These are phyloP conservation scores for Colaptes auratus DNA, from an alignment of 2,113 vertebrate species.

Conservation along the genomic window DNA sequence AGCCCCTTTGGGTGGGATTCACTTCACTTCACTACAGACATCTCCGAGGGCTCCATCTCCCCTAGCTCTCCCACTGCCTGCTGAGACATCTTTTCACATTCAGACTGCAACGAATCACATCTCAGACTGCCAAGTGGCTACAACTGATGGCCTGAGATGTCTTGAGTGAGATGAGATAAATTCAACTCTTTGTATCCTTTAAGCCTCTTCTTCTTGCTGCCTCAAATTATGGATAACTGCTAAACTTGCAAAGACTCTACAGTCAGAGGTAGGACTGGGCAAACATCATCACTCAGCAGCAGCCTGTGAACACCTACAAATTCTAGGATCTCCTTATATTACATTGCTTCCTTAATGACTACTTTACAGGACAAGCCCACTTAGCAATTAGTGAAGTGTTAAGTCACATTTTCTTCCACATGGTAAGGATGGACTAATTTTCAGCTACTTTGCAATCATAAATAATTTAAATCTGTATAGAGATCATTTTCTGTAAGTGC, in stretches of 20 bases:
- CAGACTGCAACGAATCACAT: neutral
- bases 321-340: neutral
- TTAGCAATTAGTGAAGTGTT: conserved; percentile 37
- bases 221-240: neutral
- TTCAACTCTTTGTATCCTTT: neutral
- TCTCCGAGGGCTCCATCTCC: neutral
- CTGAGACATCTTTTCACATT: neutral
- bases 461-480: conserved; percentile 50
- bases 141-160: neutral
- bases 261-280: neutral
- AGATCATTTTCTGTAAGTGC: conserved; percentile 46
- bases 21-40: neutral
- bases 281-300: conserved; percentile 16
- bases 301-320: conserved; percentile 1
- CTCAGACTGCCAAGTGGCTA: neutral
- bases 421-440: conserved; percentile 42
- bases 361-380: neutral
- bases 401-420: conserved; percentile 18
- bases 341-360: conserved; percentile 17
- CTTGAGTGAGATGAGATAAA: neutral
- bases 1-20: neutral
- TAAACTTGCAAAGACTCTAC: neutral
- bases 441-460: conserved; percentile 56
- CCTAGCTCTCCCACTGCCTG: neutral
- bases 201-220: neutral